Percentiles rank a stretch among this genome's conserved stretches.
These are phyloP conservation scores for Notarius quadriscutis DNA, from an alignment of 2,113 vertebrate genomes.

Conservation along the genomic window DNA sequence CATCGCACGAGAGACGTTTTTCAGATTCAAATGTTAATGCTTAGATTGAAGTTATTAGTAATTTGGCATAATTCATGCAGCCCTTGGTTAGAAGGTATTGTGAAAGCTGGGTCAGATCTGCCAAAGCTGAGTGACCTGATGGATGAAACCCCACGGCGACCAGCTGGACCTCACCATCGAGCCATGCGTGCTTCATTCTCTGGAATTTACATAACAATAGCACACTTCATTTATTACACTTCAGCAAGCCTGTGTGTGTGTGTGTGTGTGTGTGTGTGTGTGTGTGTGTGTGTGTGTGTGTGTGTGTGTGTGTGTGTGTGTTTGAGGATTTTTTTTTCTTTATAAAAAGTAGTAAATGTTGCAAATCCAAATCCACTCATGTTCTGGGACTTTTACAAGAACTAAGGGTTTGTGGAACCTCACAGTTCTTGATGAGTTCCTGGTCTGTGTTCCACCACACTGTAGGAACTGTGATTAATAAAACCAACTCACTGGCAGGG, in stretches of 20 bases:
- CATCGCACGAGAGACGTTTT: neutral
- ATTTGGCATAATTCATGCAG: conserved; percentile 68
- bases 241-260: neutral
- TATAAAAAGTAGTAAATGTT: neutral
- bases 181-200: conserved; percentile 37
- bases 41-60: conserved; percentile 56
- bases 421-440: neutral
- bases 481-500: neutral
- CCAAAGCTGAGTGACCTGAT: conserved; percentile 68
- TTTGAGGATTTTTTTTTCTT: too few relatives aligned
- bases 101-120: conserved; percentile 66
- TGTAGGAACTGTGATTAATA: neutral
- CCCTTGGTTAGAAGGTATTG: conserved; percentile 50
- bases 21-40: neutral
- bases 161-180: conserved; percentile 68
- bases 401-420: neutral
- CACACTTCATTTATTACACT: conserved; percentile 47
- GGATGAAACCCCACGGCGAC: conserved; percentile 62
- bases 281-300: too few relatives aligned
- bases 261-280: neutral
- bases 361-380: neutral
- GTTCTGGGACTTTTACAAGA: neutral
- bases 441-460: neutral
- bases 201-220: conserved; percentile 59
- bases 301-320: too few relatives aligned